phyloP scores from a whole-genome alignment of 2,113 vertebrate species.

The Semicossyphus pulcher region DNA sequence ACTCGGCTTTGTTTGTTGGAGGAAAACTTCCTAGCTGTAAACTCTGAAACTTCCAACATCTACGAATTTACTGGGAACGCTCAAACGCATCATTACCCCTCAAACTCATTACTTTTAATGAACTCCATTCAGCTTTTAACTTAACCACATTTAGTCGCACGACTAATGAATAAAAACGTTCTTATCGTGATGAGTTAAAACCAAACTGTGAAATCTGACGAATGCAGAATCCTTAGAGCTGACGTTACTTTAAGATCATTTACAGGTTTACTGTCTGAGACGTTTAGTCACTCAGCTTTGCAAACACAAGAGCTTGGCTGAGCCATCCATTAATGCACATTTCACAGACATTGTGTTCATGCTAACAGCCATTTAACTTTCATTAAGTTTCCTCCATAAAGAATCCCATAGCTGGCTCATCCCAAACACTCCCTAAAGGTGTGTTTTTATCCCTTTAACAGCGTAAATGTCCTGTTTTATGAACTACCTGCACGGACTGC shows the following conservation, averaged over 20 bases:
- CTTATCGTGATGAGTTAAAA: constrained; percentile 52
- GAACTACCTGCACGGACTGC: constrained; percentile 6
- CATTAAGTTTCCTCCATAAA: constrained; percentile 26
- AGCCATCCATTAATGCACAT: constrained; percentile 4
- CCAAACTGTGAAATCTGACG: constrained; percentile 47
- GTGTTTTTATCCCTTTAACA: background rate
- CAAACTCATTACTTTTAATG: constrained; percentile 76
- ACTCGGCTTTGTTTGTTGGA: constrained; percentile 1
- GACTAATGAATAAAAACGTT: constrained; percentile 56
- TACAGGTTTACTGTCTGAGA: constrained; percentile 12
- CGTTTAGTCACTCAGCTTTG: constrained; percentile 28
- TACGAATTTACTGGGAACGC: constrained; percentile 28
- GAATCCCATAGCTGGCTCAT: background rate
- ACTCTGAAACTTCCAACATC: constrained; percentile 26
- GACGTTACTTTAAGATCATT: constrained; percentile 18
- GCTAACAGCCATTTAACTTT: constrained; percentile 3
- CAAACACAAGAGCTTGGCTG: background rate
- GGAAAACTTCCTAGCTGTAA: constrained; percentile 33
- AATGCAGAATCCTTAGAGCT: constrained; percentile 35
- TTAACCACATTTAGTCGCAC: constrained; percentile 62
- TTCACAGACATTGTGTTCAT: constrained; percentile 11
- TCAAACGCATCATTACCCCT: constrained; percentile 69
- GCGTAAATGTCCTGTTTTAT: background rate
- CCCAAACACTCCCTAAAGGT: background rate
- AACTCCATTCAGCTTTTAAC: constrained; percentile 67